Base-by-base conservation (phyloP, 2,113 vertebrate genomes). In the Neotoma lepida region DNA sequence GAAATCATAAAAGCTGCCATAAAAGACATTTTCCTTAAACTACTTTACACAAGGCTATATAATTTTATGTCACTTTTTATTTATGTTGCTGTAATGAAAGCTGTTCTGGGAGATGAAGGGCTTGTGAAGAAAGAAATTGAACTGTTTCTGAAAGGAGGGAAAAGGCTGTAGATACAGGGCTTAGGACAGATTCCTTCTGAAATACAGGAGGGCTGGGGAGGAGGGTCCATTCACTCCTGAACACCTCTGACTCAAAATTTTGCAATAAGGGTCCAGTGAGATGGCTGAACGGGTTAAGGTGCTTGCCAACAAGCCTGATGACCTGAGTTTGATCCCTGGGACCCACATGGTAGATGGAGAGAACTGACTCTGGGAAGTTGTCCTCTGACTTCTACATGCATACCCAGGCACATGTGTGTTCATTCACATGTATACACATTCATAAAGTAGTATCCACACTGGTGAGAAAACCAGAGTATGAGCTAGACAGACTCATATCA, bases 31-130 rank as follows among this genome's bases (percentile, higher is more conserved):
- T 98, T 90, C 92, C 91, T 98, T 93, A 95, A 96, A 96, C 80
- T 93, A 88, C 96, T 97, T 97, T 98, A 96, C 96, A 97, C 93
- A 80, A 63, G 97, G 96, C 71, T 97, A 68, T 97, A 94, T 96
- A 94, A 98, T 96, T 98, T 98, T 97, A 97, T 97, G 96, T 95
- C 95, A 98, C 95, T 93, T 97, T 97, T 97, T 97, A 97, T 97
- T 98, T 98, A 97, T 96, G 95, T 96, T 96, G 97, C 97, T 66
- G 80, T 94, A 95, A 95, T 41, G 30, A 91, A 98, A 96, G 66
- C 88, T 81, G 80, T 74, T 63, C 93, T 91, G 88, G 80, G 95
- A 96, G 93, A 88, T 54, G 58, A 88, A 56, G 91, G 92, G 61
- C 84, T 90, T 46, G 87, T 89, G 85, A 95, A 95, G 73, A 93